Percentiles rank a stretch among this genome's conserved stretches.
Conservation (phyloP, 2,113 vertebrate genomes). For the Notiomystis cincta region DNA sequence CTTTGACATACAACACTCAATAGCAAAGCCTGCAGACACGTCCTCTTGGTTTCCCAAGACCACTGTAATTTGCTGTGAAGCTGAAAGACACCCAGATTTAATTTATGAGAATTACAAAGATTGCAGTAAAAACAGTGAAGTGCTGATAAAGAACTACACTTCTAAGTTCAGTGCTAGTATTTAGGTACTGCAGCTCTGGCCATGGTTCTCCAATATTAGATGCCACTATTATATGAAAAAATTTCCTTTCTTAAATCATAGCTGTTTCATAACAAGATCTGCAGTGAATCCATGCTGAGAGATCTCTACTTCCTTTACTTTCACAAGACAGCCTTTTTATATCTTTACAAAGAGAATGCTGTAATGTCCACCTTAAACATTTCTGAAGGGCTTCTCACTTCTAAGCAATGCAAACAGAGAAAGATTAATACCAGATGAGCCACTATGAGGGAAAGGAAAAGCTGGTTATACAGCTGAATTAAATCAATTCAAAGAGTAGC, state of each 20-base stretch:
- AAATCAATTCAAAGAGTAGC: not conserved
- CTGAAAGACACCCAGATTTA: not conserved
- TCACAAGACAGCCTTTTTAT: not conserved
- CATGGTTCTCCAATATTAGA: not conserved
- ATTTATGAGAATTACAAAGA: not conserved
- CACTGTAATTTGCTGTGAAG: not conserved
- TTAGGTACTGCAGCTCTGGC: not conserved
- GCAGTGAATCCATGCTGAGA: not conserved
- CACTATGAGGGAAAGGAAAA: not conserved
- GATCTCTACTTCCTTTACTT: not conserved
- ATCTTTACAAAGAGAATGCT: not conserved
- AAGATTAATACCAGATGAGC: constrained; percentile 42
- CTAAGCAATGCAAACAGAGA: not conserved
- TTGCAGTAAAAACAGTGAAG: not conserved
- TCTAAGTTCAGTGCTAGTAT: not conserved
- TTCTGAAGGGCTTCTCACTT: not conserved
- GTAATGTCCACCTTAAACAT: not conserved
- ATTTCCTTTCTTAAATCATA: not conserved
- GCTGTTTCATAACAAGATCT: not conserved
- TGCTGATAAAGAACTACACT: not conserved
- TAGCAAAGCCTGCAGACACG: not conserved
- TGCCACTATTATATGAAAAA: not conserved
- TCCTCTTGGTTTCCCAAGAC: not conserved
- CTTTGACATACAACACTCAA: not conserved
- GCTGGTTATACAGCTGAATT: not conserved